Percentiles rank a stretch among this genome's conserved stretches.
These are phyloP conservation scores for Atrichornis clamosus DNA, from an alignment of 2,113 vertebrate species.

Conservation along the genomic window DNA sequence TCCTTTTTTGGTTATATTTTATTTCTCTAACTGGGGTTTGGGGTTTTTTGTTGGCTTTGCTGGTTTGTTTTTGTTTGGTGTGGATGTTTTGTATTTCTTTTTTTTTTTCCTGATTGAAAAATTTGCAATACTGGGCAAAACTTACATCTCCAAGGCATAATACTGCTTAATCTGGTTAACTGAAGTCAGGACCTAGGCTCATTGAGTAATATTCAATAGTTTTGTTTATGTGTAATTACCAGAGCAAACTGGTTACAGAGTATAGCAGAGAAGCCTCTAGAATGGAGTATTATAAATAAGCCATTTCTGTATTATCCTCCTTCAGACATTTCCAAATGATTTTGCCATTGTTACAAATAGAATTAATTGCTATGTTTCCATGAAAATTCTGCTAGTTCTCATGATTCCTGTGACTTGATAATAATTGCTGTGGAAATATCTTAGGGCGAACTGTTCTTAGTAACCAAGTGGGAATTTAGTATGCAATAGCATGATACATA, in stretches of 20 bases:
- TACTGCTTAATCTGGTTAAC: neutral
- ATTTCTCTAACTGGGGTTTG: neutral
- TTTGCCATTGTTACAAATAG: neutral
- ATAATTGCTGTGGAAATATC: constrained; percentile 7
- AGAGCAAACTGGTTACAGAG: neutral
- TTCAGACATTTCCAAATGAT: constrained; percentile 18
- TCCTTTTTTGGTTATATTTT: neutral
- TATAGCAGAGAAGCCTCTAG: neutral
- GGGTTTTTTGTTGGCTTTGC: neutral
- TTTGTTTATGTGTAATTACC: neutral
- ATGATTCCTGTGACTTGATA: neutral
- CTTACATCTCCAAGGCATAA: neutral
- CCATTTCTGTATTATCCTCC: neutral
- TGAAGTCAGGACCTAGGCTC: neutral
- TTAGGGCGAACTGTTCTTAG: neutral
- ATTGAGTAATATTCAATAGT: neutral
- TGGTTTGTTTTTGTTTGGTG: neutral
- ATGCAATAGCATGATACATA: neutral
- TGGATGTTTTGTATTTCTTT: neutral
- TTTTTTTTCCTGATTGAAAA: rapidly evolving
- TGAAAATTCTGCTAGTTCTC: neutral
- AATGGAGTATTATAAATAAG: neutral
- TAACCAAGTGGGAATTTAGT: neutral
- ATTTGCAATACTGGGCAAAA: neutral
- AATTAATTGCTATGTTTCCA: constrained; percentile 27